These are phyloP conservation scores for Euwallacea similis DNA, from an alignment of 1,140 invertebrate species.

Conservation along the genomic window DNA sequence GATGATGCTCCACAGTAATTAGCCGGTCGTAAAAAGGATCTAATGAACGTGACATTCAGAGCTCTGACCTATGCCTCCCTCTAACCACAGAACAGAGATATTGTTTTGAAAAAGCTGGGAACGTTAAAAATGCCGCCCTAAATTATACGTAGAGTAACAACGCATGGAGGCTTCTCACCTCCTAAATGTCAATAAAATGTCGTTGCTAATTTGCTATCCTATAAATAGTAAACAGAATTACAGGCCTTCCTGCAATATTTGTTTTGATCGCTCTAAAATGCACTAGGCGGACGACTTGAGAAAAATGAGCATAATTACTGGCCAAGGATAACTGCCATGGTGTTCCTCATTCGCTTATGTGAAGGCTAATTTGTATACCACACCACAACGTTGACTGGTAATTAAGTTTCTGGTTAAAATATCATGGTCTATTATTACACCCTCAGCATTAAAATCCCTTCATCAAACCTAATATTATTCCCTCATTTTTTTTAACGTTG, in stretches of 20 bases:
- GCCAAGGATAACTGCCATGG: not conserved
- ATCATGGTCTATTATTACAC: constrained; percentile 15
- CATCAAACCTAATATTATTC: constrained; percentile 4
- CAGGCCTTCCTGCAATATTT: too few species aligned
- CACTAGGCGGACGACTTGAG: too few species aligned
- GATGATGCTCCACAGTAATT: not conserved
- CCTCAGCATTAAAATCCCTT: constrained; percentile 5
- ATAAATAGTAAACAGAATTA: constrained; percentile 30
- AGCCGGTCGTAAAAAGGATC: not conserved
- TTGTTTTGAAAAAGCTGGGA: constrained; percentile 7
- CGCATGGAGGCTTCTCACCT: constrained; percentile 34
- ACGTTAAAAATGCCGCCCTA: constrained; percentile 29
- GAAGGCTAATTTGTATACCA: constrained; percentile 11
- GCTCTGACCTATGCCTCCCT: constrained; percentile 7
- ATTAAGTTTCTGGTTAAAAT: constrained; percentile 17
- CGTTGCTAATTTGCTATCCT: constrained; percentile 28
- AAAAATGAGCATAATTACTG: too few species aligned
- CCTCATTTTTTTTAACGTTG: constrained; percentile 3
- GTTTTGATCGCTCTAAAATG: too few species aligned
- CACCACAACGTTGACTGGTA: not conserved
- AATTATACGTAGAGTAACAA: constrained; percentile 35
- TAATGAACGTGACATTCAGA: constrained; percentile 10
- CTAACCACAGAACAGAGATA: constrained; percentile 15
- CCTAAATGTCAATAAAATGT: constrained; percentile 36
- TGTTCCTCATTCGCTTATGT: constrained; percentile 1